Percentiles rank a stretch among this genome's conserved stretches.
phyloP scores from a whole-genome alignment of 2,888 invertebrate species.

The Leptopilina myrica region DNA sequence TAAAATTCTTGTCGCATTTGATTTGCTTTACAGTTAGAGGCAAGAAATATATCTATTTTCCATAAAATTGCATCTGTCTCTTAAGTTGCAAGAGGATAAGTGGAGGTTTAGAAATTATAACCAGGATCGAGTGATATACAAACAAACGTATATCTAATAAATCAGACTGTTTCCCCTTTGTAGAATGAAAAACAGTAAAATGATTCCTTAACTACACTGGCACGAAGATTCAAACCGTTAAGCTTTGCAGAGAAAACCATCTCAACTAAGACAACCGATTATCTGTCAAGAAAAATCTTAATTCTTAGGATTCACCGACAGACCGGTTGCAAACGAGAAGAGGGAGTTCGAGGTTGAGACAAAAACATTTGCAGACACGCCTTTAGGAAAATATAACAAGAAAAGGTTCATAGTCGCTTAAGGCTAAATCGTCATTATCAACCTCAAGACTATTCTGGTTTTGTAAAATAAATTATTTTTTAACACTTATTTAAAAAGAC shows the following conservation, averaged over 20 bases:
- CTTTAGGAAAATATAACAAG: conserved; percentile 39
- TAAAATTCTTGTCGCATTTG: background rate
- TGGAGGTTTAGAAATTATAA: conserved; percentile 34
- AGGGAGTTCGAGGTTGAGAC: conserved; percentile 22
- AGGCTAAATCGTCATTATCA: conserved; percentile 38
- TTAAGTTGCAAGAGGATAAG: background rate
- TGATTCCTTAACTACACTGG: conserved; percentile 26
- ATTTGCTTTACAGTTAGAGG: conserved; percentile 3
- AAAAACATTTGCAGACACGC: conserved; percentile 36
- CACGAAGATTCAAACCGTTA: conserved; percentile 34
- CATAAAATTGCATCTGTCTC: conserved; percentile 35
- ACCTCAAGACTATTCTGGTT: conserved; percentile 20
- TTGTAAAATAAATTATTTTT: conserved; percentile 30
- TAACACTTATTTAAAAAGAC: conserved; percentile 3
- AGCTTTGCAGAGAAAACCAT: conserved; percentile 24
- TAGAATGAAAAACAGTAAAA: conserved; percentile 36
- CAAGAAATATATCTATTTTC: conserved; percentile 9
- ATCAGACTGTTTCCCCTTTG: conserved; percentile 33
- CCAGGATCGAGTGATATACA: conserved; percentile 39
- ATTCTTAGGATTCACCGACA: conserved; percentile 37
- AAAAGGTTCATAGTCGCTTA: conserved; percentile 24
- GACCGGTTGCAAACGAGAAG: conserved; percentile 37
- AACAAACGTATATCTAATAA: conserved; percentile 37
- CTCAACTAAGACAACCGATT: conserved; percentile 34
- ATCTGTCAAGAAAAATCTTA: conserved; percentile 38